A percentile compares a stretch with the other conserved stretches of the same genome.
These are phyloP conservation scores for Palythoa grandiflora DNA, from an alignment of 92 coral and sea anemone species.

Conservation along the genomic window DNA sequence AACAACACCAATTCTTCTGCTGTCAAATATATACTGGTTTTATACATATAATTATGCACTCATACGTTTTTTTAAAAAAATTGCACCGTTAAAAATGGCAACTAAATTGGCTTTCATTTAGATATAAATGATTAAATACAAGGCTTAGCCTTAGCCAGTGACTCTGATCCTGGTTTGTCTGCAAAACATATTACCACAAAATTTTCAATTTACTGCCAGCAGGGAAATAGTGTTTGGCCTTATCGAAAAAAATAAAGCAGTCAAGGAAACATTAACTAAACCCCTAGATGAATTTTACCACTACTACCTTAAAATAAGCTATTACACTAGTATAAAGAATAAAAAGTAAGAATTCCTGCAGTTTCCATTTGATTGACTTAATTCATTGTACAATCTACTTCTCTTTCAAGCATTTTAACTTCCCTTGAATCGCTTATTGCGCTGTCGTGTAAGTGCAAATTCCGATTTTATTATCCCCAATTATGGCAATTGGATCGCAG, in stretches of 20 bases:
- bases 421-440: slow-evolving; percentile 3
- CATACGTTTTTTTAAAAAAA: neutral
- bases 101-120: neutral
- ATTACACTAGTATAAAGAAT: neutral
- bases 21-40: neutral
- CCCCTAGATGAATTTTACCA: neutral
- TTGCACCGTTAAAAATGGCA: neutral
- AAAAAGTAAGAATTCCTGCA: neutral
- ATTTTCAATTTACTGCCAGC: neutral
- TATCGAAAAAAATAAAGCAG: neutral
- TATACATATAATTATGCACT: neutral
- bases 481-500: neutral
- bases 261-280: slow-evolving; percentile 1
- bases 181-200: neutral
- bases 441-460: neutral
- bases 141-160: neutral
- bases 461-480: neutral
- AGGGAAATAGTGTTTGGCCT: neutral
- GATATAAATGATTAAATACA: neutral
- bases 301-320: neutral
- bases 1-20: neutral
- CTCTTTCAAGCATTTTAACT: slow-evolving; percentile 1
- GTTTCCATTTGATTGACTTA: neutral
- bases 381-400: slow-evolving; percentile 6
- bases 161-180: slow-evolving; percentile 7